Conservation (phyloP, 2,113 vertebrate genomes). For the Danio rerio region GRCz12tu NC_133184.1:26477001-26477500, state of each 20-base stretch:
- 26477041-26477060: background rate
- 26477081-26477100: slow-evolving; percentile 27
- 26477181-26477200: background rate
- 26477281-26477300: background rate
- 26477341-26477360: background rate
- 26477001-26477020: background rate
- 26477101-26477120: slow-evolving; percentile 2
- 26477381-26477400: slow-evolving; percentile 8
- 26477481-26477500: slow-evolving; percentile 64
- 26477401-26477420: background rate
- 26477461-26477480: slow-evolving; percentile 57
- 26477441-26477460: slow-evolving; percentile 7
- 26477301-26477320: background rate
- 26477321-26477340: background rate
- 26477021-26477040: background rate
- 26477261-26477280: slow-evolving; percentile 7
- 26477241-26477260: slow-evolving; percentile 5
- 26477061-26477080: slow-evolving; percentile 38
- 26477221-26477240: background rate
- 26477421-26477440: slow-evolving; percentile 31
- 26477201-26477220: background rate
- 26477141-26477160: slow-evolving; percentile 33
- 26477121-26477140: slow-evolving; percentile 36
- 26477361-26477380: background rate
- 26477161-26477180: slow-evolving; percentile 51